phyloP scores from a whole-genome alignment of 1,140 invertebrate species.

The Danaus plexippus region DNA sequence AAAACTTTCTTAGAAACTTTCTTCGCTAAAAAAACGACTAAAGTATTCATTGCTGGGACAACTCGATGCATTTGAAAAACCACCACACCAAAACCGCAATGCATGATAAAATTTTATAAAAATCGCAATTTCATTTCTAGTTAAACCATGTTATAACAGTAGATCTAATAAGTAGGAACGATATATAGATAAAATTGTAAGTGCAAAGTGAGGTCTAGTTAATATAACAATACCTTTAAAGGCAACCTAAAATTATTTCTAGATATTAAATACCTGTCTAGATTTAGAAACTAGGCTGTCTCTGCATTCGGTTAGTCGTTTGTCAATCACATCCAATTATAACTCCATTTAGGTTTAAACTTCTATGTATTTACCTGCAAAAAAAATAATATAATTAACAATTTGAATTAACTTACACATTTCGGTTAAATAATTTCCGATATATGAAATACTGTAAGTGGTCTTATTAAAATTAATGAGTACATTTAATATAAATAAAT shows the following conservation, averaged over 20 bases:
- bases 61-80: neutral
- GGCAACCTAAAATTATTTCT: neutral
- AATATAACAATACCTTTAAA: neutral
- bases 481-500: no score
- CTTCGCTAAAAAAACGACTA: neutral
- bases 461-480: no score
- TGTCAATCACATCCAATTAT: no score
- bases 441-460: no score
- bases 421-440: no score
- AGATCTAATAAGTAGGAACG: conserved; percentile 18
- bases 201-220: conserved; percentile 15
- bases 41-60: conserved; percentile 21
- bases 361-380: conserved; percentile 6
- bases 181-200: conserved; percentile 19
- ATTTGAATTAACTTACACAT: no score
- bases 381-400: conserved; percentile 6
- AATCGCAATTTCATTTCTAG: no score
- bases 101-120: conserved; percentile 5
- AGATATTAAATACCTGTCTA: no score
- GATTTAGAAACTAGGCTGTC: no score
- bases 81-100: conserved; percentile 21
- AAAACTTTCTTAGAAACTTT: conserved; percentile 6
- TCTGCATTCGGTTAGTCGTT: no score
- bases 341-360: no score
- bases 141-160: conserved; percentile 1